A percentile compares a stretch with the other conserved stretches of the same genome.
These are phyloP conservation scores for Planiliza haematocheilus DNA, from an alignment of 2,113 vertebrate species.

Conservation along the genomic window DNA sequence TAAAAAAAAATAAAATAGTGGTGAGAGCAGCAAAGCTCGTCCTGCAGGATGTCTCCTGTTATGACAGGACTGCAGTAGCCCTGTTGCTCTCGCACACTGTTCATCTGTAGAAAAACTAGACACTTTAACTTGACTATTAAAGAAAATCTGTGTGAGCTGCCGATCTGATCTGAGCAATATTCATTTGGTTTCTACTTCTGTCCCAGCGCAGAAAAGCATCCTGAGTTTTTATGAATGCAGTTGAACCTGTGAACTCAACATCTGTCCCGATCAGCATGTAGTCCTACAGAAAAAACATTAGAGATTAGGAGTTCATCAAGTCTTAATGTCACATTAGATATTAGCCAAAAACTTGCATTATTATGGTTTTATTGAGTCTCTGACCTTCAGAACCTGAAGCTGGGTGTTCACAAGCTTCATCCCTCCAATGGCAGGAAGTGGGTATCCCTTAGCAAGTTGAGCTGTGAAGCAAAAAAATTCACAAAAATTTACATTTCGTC, in stretches of 20 bases:
- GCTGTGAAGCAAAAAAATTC: conserved; percentile 40
- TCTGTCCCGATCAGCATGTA: conserved; percentile 82
- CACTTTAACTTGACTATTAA: too few species aligned
- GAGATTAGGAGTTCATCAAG: too few species aligned
- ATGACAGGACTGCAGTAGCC: background rate
- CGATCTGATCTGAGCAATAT: too few species aligned
- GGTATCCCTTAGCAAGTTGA: conserved; percentile 76
- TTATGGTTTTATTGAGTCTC: background rate
- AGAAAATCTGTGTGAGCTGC: too few species aligned
- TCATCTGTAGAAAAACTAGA: background rate
- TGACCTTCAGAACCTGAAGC: conserved; percentile 80
- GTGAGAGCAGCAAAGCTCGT: background rate
- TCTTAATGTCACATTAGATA: too few species aligned
- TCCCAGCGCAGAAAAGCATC: background rate
- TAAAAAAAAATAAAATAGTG: conserved; percentile 1
- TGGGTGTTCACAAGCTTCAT: conserved; percentile 80
- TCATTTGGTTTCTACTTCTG: too few species aligned
- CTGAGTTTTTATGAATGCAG: background rate
- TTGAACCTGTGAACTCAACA: conserved; percentile 69
- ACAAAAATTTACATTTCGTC: background rate
- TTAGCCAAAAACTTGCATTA: too few species aligned
- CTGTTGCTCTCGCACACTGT: background rate
- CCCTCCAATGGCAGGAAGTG: conserved; percentile 79
- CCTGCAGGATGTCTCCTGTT: background rate
- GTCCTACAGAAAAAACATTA: conserved; percentile 59